Evolutionary conservation across 2,888 invertebrate species (phyloP).

Genomic region (Drosophila meridionalis): DNA sequence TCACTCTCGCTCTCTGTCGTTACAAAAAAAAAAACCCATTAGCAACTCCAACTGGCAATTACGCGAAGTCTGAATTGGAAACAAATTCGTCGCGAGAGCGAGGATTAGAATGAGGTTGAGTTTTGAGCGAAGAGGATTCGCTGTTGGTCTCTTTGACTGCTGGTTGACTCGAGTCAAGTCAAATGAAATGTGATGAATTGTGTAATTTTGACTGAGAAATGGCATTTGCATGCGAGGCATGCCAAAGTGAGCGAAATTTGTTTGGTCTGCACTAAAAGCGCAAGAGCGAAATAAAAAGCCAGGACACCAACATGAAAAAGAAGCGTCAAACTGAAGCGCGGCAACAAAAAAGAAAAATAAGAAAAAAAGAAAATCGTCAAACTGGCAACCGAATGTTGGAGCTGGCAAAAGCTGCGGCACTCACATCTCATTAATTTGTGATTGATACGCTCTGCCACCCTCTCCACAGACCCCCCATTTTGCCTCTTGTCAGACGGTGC

Average conservation of each 20-base stretch:
- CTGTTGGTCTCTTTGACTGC: constrained; percentile 56
- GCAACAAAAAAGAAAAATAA: not conserved
- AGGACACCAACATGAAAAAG: constrained; percentile 11
- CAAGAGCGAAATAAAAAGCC: constrained; percentile 52
- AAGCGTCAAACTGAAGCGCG: constrained; percentile 6
- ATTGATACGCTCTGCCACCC: constrained; percentile 70
- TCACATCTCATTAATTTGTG: constrained; percentile 85
- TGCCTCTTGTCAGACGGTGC: not conserved
- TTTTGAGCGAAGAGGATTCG: not conserved
- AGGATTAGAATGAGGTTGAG: constrained; percentile 1
- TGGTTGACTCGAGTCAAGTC: constrained; percentile 60
- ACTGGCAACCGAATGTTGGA: constrained; percentile 65
- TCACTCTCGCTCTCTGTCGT: constrained; percentile 22
- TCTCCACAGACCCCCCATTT: not conserved
- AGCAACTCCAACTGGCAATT: constrained; percentile 50
- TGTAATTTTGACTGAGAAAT: constrained; percentile 81
- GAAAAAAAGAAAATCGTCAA: constrained; percentile 36
- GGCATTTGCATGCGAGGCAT: constrained; percentile 78
- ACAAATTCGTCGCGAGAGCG: constrained; percentile 36
- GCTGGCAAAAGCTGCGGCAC: constrained; percentile 71
- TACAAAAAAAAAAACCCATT: constrained; percentile 53
- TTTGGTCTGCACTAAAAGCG: constrained; percentile 69
- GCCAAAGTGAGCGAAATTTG: constrained; percentile 67
- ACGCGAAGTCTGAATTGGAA: constrained; percentile 46
- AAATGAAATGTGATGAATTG: constrained; percentile 83